phyloP scores from a whole-genome alignment of 2,888 invertebrate species.

The Meiosimyza platycephala region DNA sequence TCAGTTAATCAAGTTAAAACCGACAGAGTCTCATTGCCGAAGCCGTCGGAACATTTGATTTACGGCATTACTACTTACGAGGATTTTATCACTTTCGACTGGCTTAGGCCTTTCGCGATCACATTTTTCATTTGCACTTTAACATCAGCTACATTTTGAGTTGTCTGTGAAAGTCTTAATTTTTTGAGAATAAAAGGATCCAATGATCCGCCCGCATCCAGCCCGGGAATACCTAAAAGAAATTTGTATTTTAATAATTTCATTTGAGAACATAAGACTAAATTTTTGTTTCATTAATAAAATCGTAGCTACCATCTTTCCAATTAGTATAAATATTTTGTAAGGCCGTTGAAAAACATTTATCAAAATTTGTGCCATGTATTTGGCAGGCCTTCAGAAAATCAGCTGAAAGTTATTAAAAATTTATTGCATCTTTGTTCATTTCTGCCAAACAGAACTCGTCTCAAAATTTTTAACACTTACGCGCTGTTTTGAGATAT shows the following conservation, averaged over 20 bases:
- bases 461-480: constrained; percentile 19
- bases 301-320: constrained; percentile 39
- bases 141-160: constrained; percentile 65
- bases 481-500: constrained; percentile 47
- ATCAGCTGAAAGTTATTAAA: constrained; percentile 38
- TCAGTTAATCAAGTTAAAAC: no score
- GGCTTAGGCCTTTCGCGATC: constrained; percentile 68
- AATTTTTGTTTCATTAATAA: neutral
- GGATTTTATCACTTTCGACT: constrained; percentile 29
- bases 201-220: constrained; percentile 68
- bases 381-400: constrained; percentile 44
- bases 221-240: constrained; percentile 47
- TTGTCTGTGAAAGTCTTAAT: constrained; percentile 74
- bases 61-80: constrained; percentile 18
- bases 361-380: constrained; percentile 38
- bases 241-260: no score
- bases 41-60: neutral
- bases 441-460: neutral
- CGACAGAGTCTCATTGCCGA: no score
- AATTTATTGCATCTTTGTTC: neutral
- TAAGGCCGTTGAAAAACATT: constrained; percentile 42
- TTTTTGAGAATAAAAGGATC: constrained; percentile 74
- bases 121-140: constrained; percentile 74
- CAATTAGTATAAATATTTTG: constrained; percentile 46
- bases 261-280: neutral